These are phyloP conservation scores for Amblyornis subalaris DNA, from an alignment of 2,113 vertebrate genomes.

Conservation along the genomic window DNA sequence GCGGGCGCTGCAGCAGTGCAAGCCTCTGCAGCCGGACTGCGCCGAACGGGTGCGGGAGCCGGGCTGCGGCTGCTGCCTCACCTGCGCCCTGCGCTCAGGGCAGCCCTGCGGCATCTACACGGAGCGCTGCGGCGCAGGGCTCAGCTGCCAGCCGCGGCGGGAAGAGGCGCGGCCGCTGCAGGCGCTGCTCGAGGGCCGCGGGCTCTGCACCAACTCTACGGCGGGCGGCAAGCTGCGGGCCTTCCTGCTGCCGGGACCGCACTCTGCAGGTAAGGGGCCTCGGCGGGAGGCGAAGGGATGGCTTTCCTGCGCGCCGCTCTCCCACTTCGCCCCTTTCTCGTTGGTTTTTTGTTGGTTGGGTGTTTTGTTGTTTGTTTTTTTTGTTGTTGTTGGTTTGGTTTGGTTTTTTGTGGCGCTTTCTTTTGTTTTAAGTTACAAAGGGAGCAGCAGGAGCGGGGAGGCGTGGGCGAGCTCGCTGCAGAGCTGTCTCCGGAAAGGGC, in stretches of 20 bases:
- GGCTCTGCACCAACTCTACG: conserved; percentile 79
- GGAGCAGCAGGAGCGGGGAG: background rate
- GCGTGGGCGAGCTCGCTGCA: background rate
- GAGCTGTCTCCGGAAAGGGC: background rate
- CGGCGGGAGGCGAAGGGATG: background rate
- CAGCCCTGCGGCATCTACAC: conserved; percentile 88
- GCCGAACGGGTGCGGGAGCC: conserved; percentile 84
- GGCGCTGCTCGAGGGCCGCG: conserved; percentile 87
- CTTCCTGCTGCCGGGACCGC: conserved; percentile 51
- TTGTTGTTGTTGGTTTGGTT: too few species aligned
- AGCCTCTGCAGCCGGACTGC: conserved; percentile 78
- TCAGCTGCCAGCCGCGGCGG: conserved; percentile 78
- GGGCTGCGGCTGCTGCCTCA: conserved; percentile 91
- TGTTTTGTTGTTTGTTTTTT: background rate
- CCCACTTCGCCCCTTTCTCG: background rate
- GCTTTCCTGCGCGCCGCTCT: background rate
- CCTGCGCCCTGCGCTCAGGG: conserved; percentile 81
- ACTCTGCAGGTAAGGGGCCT: conserved; percentile 73
- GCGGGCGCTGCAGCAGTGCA: conserved; percentile 80
- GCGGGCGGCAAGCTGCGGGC: conserved; percentile 12
- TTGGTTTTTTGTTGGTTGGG: background rate
- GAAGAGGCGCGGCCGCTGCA: conserved; percentile 83
- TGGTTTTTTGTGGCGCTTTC: background rate
- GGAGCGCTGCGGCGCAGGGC: conserved; percentile 82
- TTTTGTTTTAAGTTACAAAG: background rate